Base-by-base conservation (phyloP, 2,888 invertebrate genomes). In the Zaprionus lineosus region DNA sequence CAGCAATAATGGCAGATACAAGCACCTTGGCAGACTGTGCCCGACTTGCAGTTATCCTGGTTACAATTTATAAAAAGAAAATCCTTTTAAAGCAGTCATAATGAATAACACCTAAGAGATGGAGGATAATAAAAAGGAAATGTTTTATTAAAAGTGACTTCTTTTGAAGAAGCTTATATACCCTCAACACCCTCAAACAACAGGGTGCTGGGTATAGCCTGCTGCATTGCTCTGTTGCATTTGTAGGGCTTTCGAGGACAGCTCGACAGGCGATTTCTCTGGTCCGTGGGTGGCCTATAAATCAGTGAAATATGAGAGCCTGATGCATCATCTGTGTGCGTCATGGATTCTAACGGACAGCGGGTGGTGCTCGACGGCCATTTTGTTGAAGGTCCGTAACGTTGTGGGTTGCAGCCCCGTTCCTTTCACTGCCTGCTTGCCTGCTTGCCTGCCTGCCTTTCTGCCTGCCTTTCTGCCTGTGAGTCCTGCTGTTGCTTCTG, bases 261-360 rank as follows among this genome's bases (percentile, higher is more conserved):
- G 21, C 14, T 2, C 37, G 39, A 29, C 50, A 15, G 14, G 44
- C 28, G 15, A 28, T 34, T 29, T 26, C 16, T 12, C 51, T 18
- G 24, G 21, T 14, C 43, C 12, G 34, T 60, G 71, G 16, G 14
- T 19, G 19, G 51, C 37, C 37, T 43, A 76, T 78, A 83, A 84
- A 78, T 78, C 84, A 84, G 56, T 60, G 74, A 53, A 73, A 76
- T 65, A 57, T 62, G 74, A 83, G 67, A 43, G 14, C 50, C 2
- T 29, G 53, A 74, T 81, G 84, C 84, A 83, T 79, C 81, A 73
- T 55, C 46, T 65, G 56, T 41, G 46, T 69, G 61, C 52, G 66
- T 66, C 66, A 70, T 52, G 71, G 61, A 57, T 58, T 28, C 67
- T 63, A 51, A 63, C 26, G 48, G 50, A 61, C 74, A 56, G 53